phyloP scores from a whole-genome alignment of 2,113 vertebrate genomes.

The Istiophorus platypterus region DNA sequence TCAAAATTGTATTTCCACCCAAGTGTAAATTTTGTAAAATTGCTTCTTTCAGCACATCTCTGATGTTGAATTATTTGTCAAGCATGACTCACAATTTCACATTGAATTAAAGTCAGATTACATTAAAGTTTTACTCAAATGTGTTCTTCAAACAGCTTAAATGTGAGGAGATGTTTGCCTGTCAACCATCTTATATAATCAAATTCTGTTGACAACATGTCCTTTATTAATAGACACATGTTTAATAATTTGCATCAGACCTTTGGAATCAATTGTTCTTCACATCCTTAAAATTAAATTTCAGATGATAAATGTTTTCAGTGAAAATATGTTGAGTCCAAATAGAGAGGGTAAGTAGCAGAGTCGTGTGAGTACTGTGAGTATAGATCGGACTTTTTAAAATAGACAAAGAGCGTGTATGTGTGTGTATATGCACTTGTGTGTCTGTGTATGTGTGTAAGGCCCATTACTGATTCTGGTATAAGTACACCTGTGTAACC shows the following conservation, averaged over 20 bases:
- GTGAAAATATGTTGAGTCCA: background rate
- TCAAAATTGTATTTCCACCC: slow-evolving; percentile 3
- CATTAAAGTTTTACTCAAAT: slow-evolving; percentile 11
- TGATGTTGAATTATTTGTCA: slow-evolving; percentile 9
- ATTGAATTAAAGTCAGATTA: slow-evolving; percentile 1
- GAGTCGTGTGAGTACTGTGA: slow-evolving; percentile 59
- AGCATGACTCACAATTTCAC: background rate
- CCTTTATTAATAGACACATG: background rate
- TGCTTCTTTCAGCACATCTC: background rate
- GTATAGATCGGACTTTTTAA: slow-evolving; percentile 57
- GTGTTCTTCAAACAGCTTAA: background rate
- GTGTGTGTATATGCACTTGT: slow-evolving; percentile 29
- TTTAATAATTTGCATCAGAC: slow-evolving; percentile 9
- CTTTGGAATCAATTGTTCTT: slow-evolving; percentile 2
- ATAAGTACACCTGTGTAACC: slow-evolving; percentile 79
- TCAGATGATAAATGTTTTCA: background rate
- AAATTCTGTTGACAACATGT: background rate
- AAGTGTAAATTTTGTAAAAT: background rate
- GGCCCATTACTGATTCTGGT: slow-evolving; percentile 72
- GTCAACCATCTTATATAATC: background rate
- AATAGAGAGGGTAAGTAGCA: slow-evolving; percentile 39
- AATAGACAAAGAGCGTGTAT: slow-evolving; percentile 18
- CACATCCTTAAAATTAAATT: slow-evolving; percentile 3
- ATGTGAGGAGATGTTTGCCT: background rate
- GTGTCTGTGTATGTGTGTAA: slow-evolving; percentile 29